Percentiles rank a stretch among this genome's conserved stretches.
These are phyloP conservation scores for Cherax destructor DNA, from an alignment of 1,140 invertebrate species.

Conservation along the genomic window DNA sequence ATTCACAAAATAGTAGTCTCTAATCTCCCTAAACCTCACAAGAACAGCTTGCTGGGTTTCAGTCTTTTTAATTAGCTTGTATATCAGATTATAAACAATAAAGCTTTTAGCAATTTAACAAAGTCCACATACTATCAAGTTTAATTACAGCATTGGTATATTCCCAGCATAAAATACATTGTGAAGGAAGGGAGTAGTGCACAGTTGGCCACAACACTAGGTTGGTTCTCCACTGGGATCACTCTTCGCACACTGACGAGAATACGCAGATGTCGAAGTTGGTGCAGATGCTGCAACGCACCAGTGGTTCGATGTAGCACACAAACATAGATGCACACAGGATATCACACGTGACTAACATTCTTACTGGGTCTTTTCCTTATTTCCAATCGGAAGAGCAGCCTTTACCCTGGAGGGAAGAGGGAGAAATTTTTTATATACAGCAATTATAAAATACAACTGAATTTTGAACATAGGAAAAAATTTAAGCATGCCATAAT, in stretches of 20 bases:
- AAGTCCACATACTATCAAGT: slow-evolving; percentile 53
- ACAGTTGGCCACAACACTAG: slow-evolving; percentile 53
- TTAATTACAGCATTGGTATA: slow-evolving; percentile 36
- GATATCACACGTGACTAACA: slow-evolving; percentile 74
- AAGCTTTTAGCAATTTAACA: slow-evolving; percentile 52
- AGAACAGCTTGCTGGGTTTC: slow-evolving; percentile 53
- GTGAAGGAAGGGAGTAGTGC: slow-evolving; percentile 59
- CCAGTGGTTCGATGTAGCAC: slow-evolving; percentile 64
- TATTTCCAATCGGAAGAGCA: slow-evolving; percentile 92
- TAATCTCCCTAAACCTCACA: slow-evolving; percentile 47
- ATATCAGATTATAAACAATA: slow-evolving; percentile 27
- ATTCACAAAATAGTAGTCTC: slow-evolving; percentile 28
- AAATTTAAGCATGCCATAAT: too few relatives aligned
- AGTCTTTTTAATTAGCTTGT: slow-evolving; percentile 3
- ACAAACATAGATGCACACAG: slow-evolving; percentile 57
- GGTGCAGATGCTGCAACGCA: slow-evolving; percentile 49
- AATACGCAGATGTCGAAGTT: slow-evolving; percentile 48
- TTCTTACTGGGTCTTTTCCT: slow-evolving; percentile 87
- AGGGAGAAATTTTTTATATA: slow-evolving; percentile 72
- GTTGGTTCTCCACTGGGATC: slow-evolving; percentile 44
- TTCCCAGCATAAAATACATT: slow-evolving; percentile 53
- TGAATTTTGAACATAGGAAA: background rate
- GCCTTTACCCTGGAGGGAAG: slow-evolving; percentile 87
- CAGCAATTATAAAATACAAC: slow-evolving; percentile 32
- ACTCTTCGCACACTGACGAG: slow-evolving; percentile 35